Conservation (phyloP, 2,888 invertebrate genomes). For the Sesamia inferens region DNA sequence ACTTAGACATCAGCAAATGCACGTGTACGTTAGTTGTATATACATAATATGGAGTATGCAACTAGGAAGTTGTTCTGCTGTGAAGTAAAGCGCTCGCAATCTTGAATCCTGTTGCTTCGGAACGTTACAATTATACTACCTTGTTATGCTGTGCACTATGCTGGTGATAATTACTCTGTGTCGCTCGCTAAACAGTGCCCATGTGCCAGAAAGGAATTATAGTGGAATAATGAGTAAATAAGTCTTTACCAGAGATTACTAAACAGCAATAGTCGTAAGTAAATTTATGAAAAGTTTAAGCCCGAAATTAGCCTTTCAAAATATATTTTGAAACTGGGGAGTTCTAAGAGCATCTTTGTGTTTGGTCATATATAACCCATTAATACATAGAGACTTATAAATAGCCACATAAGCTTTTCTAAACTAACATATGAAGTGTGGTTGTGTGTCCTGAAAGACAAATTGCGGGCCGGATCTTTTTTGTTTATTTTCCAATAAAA, state of each 20-base stretch:
- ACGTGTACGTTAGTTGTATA: constrained; percentile 43
- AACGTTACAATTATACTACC: constrained; percentile 49
- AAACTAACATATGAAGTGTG: constrained; percentile 36
- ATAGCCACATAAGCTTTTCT: constrained; percentile 37
- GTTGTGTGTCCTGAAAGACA: constrained; percentile 34
- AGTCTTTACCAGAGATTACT: not conserved
- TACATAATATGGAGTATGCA: constrained; percentile 27
- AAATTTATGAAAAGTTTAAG: not conserved
- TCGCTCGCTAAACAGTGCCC: constrained; percentile 21
- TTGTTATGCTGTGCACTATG: constrained; percentile 22
- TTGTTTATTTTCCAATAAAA: constrained; percentile 41
- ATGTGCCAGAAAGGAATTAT: not conserved
- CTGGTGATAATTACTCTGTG: constrained; percentile 17
- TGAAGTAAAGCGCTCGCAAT: constrained; percentile 48
- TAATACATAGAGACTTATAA: constrained; percentile 31
- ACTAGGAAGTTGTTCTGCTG: constrained; percentile 60
- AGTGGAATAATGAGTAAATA: not conserved
- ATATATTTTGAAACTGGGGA: not conserved
- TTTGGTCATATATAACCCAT: constrained; percentile 20
- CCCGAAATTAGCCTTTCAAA: not conserved
- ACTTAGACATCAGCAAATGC: constrained; percentile 62
- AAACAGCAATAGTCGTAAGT: not conserved
- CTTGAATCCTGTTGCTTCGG: constrained; percentile 55
- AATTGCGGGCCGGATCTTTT: constrained; percentile 25
- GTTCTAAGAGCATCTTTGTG: not conserved